These are phyloP conservation scores for Pachypanchax playfairii DNA, from an alignment of 2,113 vertebrate genomes.

Conservation along the genomic window DNA sequence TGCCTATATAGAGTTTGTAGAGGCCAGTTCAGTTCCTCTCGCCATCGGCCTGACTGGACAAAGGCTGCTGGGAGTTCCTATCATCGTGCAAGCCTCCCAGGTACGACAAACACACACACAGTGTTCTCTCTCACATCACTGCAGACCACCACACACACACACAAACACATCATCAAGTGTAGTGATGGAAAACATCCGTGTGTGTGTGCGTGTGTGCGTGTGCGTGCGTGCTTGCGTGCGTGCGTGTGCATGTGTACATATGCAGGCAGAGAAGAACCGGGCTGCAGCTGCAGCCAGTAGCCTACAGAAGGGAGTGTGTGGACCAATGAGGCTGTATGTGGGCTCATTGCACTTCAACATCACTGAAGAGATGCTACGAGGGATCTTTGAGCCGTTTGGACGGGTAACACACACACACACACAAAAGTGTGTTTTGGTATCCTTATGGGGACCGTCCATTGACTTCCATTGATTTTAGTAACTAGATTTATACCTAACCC, in stretches of 20 bases:
- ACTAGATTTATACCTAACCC: no score
- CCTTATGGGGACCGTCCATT: no score
- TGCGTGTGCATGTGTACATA: not conserved
- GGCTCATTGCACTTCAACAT: slow-evolving; percentile 97
- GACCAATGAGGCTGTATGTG: slow-evolving; percentile 94
- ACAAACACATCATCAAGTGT: not conserved
- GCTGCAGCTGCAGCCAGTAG: slow-evolving; percentile 94
- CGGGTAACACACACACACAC: slow-evolving; percentile 78
- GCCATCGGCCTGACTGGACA: slow-evolving; percentile 96
- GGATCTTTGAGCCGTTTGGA: slow-evolving; percentile 97
- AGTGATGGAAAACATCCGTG: no score
- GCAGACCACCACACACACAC: not conserved
- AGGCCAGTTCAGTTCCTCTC: slow-evolving; percentile 94
- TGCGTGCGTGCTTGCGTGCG: not conserved
- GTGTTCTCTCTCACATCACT: not conserved
- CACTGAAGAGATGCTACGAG: slow-evolving; percentile 96
- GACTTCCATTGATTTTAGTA: no score
- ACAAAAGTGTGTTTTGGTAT: no score
- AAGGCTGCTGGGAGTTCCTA: slow-evolving; percentile 94
- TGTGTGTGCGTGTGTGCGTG: not conserved
- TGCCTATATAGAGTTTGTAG: slow-evolving; percentile 96
- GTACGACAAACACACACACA: slow-evolving; percentile 65
- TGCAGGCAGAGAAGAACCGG: slow-evolving; percentile 95
- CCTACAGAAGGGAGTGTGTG: slow-evolving; percentile 89
- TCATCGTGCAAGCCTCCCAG: slow-evolving; percentile 97